Evolutionary conservation across 2,797 vertebrate species (phyloP).

Genomic region (Acipenser oxyrinchus): DNA sequence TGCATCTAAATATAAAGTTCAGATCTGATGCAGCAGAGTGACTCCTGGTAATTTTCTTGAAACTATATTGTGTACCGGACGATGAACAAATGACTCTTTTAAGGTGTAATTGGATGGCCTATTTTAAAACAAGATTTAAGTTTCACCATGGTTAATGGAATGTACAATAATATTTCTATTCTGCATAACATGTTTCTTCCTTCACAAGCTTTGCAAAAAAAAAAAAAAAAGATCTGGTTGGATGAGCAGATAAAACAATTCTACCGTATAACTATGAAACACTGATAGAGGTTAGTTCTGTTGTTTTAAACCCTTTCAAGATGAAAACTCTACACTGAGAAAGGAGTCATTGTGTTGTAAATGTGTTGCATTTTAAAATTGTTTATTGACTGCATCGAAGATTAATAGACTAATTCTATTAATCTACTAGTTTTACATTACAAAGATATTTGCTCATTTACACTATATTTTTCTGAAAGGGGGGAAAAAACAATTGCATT

Average conservation of each 20-base stretch:
- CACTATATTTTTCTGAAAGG: no score
- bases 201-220: constrained; percentile 34
- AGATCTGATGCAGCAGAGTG: constrained; percentile 55
- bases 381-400: no score
- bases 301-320: not conserved
- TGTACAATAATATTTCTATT: constrained; percentile 67
- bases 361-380: no score
- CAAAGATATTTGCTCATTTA: no score
- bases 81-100: constrained; percentile 55
- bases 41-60: constrained; percentile 56
- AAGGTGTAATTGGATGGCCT: constrained; percentile 66
- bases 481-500: no score
- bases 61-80: constrained; percentile 61
- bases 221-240: constrained; percentile 31
- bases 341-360: no score
- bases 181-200: constrained; percentile 52
- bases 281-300: not conserved
- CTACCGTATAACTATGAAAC: not conserved
- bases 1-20: constrained; percentile 81
- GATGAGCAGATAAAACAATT: constrained; percentile 38
- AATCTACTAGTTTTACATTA: no score
- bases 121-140: constrained; percentile 69
- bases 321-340: no score
- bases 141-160: constrained; percentile 68
- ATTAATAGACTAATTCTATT: no score